Percentiles rank a stretch among this genome's conserved stretches.
phyloP scores from a whole-genome alignment of 2,797 vertebrate genomes.

The Anniella stebbinsi region DNA sequence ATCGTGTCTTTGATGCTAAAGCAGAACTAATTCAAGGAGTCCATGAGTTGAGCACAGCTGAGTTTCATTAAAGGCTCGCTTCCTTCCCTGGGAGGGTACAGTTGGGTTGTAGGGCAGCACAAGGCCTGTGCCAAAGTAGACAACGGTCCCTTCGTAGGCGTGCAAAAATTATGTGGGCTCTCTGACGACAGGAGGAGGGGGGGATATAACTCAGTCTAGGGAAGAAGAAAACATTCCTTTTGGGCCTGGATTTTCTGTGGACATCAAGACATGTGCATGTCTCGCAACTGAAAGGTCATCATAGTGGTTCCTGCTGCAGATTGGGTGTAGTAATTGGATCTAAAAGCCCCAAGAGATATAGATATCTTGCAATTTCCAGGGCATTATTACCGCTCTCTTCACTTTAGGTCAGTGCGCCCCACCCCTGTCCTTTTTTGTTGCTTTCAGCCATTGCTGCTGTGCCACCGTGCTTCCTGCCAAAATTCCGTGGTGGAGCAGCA shows the following conservation, averaged over 20 bases:
- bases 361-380: background rate
- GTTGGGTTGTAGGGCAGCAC: constrained; percentile 61
- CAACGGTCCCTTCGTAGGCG: too few relatives aligned
- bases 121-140: constrained; percentile 35
- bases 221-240: background rate
- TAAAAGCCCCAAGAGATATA: background rate
- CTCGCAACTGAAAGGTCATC: background rate
- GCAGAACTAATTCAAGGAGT: constrained; percentile 77
- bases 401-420: background rate
- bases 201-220: background rate
- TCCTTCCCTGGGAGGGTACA: constrained; percentile 63
- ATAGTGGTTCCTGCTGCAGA: background rate
- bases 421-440: too few relatives aligned
- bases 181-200: background rate
- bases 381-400: background rate
- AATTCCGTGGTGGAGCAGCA: too few relatives aligned
- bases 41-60: constrained; percentile 71
- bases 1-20: constrained; percentile 75
- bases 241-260: background rate
- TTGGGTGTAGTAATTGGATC: background rate
- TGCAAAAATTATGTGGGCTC: accelerated
- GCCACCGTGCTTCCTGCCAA: too few relatives aligned
- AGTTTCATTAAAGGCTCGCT: constrained; percentile 73
- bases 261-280: background rate
- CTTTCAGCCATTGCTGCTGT: too few relatives aligned